Conservation (phyloP, 1,140 invertebrate species). For the Cydia pomonella region DNA sequence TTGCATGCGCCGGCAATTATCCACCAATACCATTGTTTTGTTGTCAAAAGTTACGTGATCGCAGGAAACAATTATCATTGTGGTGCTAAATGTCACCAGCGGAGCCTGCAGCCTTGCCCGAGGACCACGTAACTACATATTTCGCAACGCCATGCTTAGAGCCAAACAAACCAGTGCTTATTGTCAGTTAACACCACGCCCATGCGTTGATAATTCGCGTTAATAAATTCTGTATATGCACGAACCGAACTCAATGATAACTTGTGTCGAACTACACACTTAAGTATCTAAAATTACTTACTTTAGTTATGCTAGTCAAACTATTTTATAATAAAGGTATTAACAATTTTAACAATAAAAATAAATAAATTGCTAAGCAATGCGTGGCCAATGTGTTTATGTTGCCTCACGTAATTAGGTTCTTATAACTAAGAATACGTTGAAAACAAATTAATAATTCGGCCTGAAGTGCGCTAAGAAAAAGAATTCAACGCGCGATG, state of each 20-base stretch:
- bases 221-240: slow-evolving; percentile 20
- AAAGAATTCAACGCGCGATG: slow-evolving; percentile 22
- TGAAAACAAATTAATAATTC: neutral
- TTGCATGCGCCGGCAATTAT: slow-evolving; percentile 22
- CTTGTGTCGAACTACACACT: neutral
- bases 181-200: slow-evolving; percentile 28
- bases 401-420: neutral
- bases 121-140: slow-evolving; percentile 37
- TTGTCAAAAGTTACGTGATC: slow-evolving; percentile 47
- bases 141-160: slow-evolving; percentile 38
- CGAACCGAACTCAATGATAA: slow-evolving; percentile 2
- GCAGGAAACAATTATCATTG: slow-evolving; percentile 53
- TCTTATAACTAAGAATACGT: neutral
- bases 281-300: neutral
- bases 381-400: neutral
- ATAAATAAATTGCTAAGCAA: neutral
- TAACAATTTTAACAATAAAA: neutral
- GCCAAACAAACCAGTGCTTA: slow-evolving; percentile 27
- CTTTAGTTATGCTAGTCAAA: neutral
- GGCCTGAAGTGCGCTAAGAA: slow-evolving; percentile 2
- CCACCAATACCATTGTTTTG: slow-evolving; percentile 43
- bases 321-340: neutral
- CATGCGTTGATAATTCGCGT: slow-evolving; percentile 29
- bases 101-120: slow-evolving; percentile 44
- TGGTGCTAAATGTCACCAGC: slow-evolving; percentile 51